These are phyloP conservation scores for Chrysolina americana DNA, from an alignment of 2,888 invertebrate genomes.

Conservation along the genomic window DNA sequence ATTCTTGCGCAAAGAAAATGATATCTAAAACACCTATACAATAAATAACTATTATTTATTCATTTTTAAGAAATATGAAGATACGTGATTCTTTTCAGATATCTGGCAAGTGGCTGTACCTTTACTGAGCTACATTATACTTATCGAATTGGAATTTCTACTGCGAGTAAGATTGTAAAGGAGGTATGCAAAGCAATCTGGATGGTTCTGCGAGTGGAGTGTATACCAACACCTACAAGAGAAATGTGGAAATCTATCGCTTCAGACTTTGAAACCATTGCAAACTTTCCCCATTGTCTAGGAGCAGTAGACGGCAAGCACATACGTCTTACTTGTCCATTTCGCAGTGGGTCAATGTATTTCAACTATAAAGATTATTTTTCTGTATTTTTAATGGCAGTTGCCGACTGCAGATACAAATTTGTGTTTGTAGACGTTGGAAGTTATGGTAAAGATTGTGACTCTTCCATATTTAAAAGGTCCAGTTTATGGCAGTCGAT, in stretches of 20 bases:
- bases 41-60: no score
- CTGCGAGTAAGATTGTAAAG: conserved; percentile 15
- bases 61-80: no score
- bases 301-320: conserved; percentile 21
- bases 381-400: conserved; percentile 31
- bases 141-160: conserved; percentile 31
- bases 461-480: conserved; percentile 10
- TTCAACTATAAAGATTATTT: neutral
- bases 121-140: conserved; percentile 31
- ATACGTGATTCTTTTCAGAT: conserved; percentile 35
- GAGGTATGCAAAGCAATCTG: conserved; percentile 21
- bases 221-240: conserved; percentile 23
- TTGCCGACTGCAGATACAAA: conserved; percentile 30
- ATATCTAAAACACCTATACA: no score
- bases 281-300: conserved; percentile 34
- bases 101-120: conserved; percentile 35
- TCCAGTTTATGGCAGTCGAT: conserved; percentile 15
- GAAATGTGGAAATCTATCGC: conserved; percentile 21
- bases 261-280: conserved; percentile 22
- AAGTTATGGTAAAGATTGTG: conserved; percentile 18
- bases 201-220: conserved; percentile 1
- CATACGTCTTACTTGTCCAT: conserved; percentile 18
- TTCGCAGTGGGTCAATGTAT: conserved; percentile 14
- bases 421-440: conserved; percentile 13
- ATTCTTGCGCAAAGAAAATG: no score